Evolutionary conservation across 2,888 invertebrate species (phyloP), one percentile per base, ranked within the genome.

Genomic region (Leptura quadrifasciata): DNA sequence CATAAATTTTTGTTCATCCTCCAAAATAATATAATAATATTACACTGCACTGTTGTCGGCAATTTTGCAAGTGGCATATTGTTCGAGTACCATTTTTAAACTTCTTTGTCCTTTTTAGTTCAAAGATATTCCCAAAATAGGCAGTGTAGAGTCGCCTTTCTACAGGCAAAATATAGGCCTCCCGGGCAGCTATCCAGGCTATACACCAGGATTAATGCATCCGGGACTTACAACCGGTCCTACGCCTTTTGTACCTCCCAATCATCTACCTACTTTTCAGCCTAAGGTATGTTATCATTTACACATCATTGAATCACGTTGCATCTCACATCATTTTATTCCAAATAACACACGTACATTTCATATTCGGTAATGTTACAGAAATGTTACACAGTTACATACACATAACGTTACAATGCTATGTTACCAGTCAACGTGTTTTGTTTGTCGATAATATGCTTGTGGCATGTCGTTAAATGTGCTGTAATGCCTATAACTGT

Each of bases 201-300:
- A 94, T 87, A 94, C 94, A 52, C 93, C 96, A 20, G 93, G 96
- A 77, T 90, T 96, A 73, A 90, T 96, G 78, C 96, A 96, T 90
- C 95, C 96, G 60, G 93, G 94, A 72, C 90, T 95, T 77, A 87
- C 89, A 15, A 93, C 94, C 31, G 93, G 94, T 60, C 92, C 95
- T 27, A 95, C 96, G 69, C 97, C 97, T 10, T 97, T 97, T 89
- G 96, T 95, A 85, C 96, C 97, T 77, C 96, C 97, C 35, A 94
- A 94, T 88, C 96, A 97, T 86, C 91, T 96, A 83, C 93, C 95
- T 80, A 93, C 96, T 54, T 97, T 96, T 89, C 95, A 97, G 84
- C 96, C 96, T 85, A 97, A 97, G 95, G 97, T 97, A 86, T 39
- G 39, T 60, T n/a, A 10, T 60, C 18, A 35, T 15, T 2, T 55